These are phyloP conservation scores for Chaetodon trifasciatus DNA, from an alignment of 2,797 vertebrate species.

Conservation along the genomic window DNA sequence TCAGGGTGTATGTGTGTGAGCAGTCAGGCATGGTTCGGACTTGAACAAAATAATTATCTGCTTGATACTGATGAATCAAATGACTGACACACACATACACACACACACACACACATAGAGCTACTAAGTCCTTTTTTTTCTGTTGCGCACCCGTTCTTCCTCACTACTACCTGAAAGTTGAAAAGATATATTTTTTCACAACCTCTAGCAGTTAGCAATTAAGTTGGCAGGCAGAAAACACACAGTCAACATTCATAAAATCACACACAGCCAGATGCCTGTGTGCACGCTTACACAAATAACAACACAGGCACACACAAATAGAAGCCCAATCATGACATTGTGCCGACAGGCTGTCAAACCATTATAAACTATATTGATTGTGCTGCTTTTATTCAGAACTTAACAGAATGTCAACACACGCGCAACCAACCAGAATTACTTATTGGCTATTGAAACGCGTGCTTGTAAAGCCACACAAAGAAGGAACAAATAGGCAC, in stretches of 20 bases:
- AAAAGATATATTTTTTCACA: conserved; percentile 61
- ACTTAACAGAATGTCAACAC: conserved; percentile 59
- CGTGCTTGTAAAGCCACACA: conserved; percentile 35
- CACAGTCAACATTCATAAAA: conserved; percentile 65
- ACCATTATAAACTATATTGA: conserved; percentile 67
- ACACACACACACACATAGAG: not conserved
- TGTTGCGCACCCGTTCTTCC: conserved; percentile 20
- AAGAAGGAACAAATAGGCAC: conserved; percentile 48
- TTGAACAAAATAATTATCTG: conserved; percentile 78
- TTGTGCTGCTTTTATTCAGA: conserved; percentile 64
- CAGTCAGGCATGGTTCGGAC: conserved; percentile 70
- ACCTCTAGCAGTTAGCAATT: conserved; percentile 70
- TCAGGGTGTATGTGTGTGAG: conserved; percentile 65
- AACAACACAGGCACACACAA: conserved; percentile 44
- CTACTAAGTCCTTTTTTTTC: conserved; percentile 8
- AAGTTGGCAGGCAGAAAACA: conserved; percentile 68
- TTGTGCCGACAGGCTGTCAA: conserved; percentile 54
- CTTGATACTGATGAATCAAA: conserved; percentile 71
- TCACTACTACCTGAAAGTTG: conserved; percentile 51
- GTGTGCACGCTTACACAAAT: conserved; percentile 30
- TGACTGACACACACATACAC: conserved; percentile 44
- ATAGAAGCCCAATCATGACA: conserved; percentile 27
- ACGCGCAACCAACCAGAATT: conserved; percentile 31
- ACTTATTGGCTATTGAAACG: conserved; percentile 60
- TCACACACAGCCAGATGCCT: conserved; percentile 36